A percentile compares a stretch with the other conserved stretches of the same genome.
phyloP scores from a whole-genome alignment of 2,797 vertebrate genomes.

The Coilia nasus region DNA sequence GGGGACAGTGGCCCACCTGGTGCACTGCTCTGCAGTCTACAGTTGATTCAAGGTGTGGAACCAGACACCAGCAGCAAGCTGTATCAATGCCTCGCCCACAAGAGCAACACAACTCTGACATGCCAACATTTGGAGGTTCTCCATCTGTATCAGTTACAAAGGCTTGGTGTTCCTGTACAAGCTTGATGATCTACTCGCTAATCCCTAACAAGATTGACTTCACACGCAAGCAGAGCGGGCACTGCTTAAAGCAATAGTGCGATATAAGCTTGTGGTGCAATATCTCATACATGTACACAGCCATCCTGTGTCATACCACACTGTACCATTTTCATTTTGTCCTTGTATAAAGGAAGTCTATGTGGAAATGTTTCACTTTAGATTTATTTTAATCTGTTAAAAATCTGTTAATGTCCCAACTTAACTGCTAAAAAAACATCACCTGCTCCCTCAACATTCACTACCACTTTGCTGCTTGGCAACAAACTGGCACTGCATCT shows the following conservation, averaged over 20 bases:
- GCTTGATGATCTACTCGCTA: background rate
- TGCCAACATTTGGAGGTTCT: background rate
- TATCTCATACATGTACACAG: background rate
- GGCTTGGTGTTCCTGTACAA: background rate
- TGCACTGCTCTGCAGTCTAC: constrained; percentile 54
- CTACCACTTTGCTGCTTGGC: constrained; percentile 67
- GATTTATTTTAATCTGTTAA: too few species aligned
- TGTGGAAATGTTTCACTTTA: too few species aligned
- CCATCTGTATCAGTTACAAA: background rate
- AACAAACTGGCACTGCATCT: constrained; percentile 68
- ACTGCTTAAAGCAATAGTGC: background rate
- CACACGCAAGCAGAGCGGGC: background rate
- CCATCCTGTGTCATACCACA: background rate
- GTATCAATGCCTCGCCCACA: too few species aligned
- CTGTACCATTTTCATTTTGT: background rate
- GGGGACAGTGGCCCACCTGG: constrained; percentile 31
- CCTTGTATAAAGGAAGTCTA: too few species aligned
- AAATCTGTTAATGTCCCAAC: too few species aligned
- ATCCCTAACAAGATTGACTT: background rate
- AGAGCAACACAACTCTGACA: background rate
- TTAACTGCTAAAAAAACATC: constrained; percentile 46
- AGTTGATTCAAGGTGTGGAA: background rate
- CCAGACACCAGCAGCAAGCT: too few species aligned
- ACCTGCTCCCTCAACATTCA: constrained; percentile 70
- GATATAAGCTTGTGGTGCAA: background rate